phyloP scores from a whole-genome alignment of 2,888 invertebrate genomes.

The Tetanocera ferruginea region DNA sequence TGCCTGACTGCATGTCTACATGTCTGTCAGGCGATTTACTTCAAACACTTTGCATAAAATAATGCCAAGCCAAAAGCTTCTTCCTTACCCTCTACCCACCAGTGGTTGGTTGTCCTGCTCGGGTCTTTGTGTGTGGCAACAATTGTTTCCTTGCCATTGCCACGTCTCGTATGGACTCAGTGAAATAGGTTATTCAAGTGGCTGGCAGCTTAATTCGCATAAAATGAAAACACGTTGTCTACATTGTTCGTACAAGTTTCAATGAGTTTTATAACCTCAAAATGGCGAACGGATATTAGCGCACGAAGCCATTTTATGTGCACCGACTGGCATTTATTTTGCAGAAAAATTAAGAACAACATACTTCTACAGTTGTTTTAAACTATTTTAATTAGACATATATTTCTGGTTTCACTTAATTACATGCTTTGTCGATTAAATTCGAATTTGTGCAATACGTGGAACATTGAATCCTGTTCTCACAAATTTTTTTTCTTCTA shows the following conservation, averaged over 20 bases:
- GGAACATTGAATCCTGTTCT: no score
- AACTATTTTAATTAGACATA: no score
- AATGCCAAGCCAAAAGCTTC: conserved; percentile 5
- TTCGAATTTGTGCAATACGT: no score
- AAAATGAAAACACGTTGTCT: conserved; percentile 69
- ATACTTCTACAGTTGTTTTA: no score
- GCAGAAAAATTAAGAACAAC: no score
- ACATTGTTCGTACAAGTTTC: conserved; percentile 68
- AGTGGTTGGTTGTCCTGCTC: background rate
- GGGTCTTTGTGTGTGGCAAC: conserved; percentile 23
- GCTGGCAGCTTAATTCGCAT: conserved; percentile 66
- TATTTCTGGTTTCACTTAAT: no score
- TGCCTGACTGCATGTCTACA: conserved; percentile 13
- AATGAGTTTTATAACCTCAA: conserved; percentile 39
- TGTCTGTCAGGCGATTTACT: conserved; percentile 20
- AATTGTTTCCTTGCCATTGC: conserved; percentile 27
- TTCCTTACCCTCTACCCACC: background rate
- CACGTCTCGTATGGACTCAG: conserved; percentile 9
- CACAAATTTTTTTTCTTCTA: no score
- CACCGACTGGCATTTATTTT: background rate
- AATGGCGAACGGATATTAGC: conserved; percentile 32
- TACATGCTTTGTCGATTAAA: no score
- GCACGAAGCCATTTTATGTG: conserved; percentile 25
- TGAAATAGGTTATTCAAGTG: conserved; percentile 31
- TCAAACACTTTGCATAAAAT: conserved; percentile 28